Conservation (phyloP, 2,113 vertebrate genomes). For the Taurulus bubalis region DNA sequence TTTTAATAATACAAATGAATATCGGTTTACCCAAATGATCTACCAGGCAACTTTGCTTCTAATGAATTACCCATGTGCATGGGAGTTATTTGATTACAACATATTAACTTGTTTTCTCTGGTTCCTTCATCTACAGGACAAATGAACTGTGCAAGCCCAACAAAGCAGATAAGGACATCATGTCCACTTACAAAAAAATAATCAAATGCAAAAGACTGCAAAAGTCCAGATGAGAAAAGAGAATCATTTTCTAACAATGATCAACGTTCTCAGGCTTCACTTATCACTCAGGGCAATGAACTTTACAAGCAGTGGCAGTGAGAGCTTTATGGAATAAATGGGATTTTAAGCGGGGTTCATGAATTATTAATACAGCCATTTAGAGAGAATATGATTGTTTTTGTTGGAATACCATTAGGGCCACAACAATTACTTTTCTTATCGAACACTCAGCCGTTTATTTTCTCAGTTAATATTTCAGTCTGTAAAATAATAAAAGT, state of each 20-base stretch:
- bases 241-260: neutral
- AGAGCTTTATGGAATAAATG: neutral
- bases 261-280: neutral
- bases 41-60: neutral
- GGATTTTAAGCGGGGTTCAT: neutral
- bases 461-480: neutral
- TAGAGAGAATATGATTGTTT: neutral
- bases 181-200: neutral
- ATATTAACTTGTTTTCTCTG: conserved; percentile 6
- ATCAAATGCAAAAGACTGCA: too few species aligned
- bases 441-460: neutral
- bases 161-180: neutral
- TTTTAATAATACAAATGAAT: conserved; percentile 5
- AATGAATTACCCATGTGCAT: neutral
- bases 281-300: neutral
- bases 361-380: neutral
- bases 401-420: neutral
- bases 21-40: neutral
- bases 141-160: neutral
- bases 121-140: neutral
- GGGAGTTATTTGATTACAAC: conserved; percentile 1
- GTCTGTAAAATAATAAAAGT: neutral
- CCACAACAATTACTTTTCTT: neutral
- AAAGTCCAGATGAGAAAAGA: neutral
- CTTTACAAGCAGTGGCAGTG: neutral